Percentiles rank a stretch among this genome's conserved stretches.
Evolutionary conservation across 2,888 invertebrate species (phyloP).

Genomic region (Drepanosiphum platanoidis): DNA sequence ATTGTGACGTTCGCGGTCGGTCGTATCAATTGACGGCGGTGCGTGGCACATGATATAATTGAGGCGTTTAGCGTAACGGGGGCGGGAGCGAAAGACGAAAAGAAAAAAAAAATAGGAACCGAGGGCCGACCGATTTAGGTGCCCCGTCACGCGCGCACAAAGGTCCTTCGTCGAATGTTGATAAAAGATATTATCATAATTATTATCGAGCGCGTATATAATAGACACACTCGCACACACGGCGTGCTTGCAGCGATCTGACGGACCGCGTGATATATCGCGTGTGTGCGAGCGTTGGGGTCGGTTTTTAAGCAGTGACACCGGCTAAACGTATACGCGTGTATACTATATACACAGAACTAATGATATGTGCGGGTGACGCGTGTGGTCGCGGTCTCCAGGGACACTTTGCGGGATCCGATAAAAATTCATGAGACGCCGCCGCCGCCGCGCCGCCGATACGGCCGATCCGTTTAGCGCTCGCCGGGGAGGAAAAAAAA

Average conservation of each 20-base stretch:
- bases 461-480: constrained; percentile 50
- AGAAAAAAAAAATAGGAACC: background rate
- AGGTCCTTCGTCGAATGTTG: constrained; percentile 16
- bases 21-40: background rate
- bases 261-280: background rate
- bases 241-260: background rate
- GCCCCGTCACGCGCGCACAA: background rate
- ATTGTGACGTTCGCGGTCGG: background rate
- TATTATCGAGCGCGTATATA: background rate
- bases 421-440: constrained; percentile 59
- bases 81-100: background rate
- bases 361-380: background rate
- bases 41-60: background rate
- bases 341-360: background rate
- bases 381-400: too few species aligned
- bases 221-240: background rate
- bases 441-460: constrained; percentile 4
- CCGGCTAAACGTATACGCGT: background rate
- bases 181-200: constrained; percentile 58
- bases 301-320: background rate
- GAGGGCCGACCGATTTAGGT: background rate
- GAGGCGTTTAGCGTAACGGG: background rate
- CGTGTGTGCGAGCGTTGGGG: background rate
- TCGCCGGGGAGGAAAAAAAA: background rate
- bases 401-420: constrained; percentile 34